Evolutionary conservation across 2,113 vertebrate genomes (phyloP), one percentile per base, ranked within the genome.

Genomic region (Sphaerodactylus townsendi): DNA sequence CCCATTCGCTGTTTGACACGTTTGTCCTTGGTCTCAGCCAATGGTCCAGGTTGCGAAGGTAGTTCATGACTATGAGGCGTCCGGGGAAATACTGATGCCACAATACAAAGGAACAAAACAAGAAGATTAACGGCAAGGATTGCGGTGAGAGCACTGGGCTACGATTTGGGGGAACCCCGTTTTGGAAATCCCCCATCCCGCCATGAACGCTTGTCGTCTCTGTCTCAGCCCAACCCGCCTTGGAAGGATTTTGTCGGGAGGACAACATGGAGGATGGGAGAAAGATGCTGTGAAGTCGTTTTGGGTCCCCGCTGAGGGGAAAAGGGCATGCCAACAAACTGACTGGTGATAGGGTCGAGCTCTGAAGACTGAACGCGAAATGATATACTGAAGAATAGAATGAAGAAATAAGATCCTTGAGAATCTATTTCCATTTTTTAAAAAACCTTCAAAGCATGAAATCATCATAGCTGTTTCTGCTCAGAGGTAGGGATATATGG

Each of bases 21-120:
- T 96, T 94, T 0, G 91, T 83, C 59, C 76, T 94, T 0, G 89
- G 89, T 79, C 75, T 89, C 59, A 99, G 94, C 98, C 97, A 97
- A 7, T 88, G 4, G 23, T 96, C 89, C 56, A 96, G 21, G 9
- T 92, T 93, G 79, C 89, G 93, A 91, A 99, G 90, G 80, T 96
- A 94, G 83, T 96, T 98, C 93, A 93, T 96, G 91, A 98, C 96
- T 0, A 91, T 23, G 5, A 96, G 95, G 33, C 96, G 97, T 28
- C 98, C 98, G 0, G 97, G 98, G 87, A 99, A 98, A 91, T 97
- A 96, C 98, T 99, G 92, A 10, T 33, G 23, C 25, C 28, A 64
- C 44, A 82, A 72, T 46, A 30, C 13, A 8, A 53, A 56, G 4
- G 84, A 0, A 1, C 46, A 53, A 5, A 5, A 50, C 2, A 83